Evolutionary conservation across 2,797 vertebrate genomes (phyloP).

Genomic region (Fistularia commersonii): DNA sequence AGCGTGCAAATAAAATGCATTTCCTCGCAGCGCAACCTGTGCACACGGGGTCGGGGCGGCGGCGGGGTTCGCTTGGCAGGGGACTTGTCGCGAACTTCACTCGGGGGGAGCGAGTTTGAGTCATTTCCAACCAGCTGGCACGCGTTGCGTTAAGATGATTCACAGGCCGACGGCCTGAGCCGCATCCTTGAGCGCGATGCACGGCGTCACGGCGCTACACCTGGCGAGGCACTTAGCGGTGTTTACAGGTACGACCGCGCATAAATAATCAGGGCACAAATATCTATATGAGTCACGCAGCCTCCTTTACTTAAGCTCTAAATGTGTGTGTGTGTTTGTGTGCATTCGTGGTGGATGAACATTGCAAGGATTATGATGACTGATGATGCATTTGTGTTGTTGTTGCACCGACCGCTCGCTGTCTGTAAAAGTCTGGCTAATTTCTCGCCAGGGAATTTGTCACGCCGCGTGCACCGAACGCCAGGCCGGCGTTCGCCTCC

Average conservation of each 20-base stretch:
- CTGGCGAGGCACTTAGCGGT: constrained; percentile 28
- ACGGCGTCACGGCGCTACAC: constrained; percentile 37
- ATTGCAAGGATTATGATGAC: too few species aligned
- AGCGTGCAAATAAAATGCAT: constrained; percentile 52
- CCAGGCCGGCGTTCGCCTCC: too few species aligned
- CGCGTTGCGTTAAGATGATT: constrained; percentile 64
- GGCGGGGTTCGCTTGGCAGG: too few species aligned
- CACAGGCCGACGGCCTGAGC: constrained; percentile 57
- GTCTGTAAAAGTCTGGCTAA: too few species aligned
- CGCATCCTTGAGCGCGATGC: constrained; percentile 48
- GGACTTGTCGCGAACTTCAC: constrained; percentile 55
- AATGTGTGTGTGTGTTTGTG: constrained; percentile 1
- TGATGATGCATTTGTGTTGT: too few species aligned
- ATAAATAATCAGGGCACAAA: constrained; percentile 40
- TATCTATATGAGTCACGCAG: constrained; percentile 31
- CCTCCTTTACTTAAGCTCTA: constrained; percentile 23
- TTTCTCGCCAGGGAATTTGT: too few species aligned
- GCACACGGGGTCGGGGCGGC: constrained; percentile 36
- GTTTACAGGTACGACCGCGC: constrained; percentile 31
- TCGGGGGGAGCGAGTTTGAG: constrained; percentile 66
- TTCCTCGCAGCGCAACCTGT: constrained; percentile 47
- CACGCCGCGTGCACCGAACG: too few species aligned
- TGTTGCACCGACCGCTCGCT: too few species aligned
- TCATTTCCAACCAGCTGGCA: constrained; percentile 70
- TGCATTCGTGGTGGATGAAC: constrained; percentile 4